Evolutionary conservation across 2,888 invertebrate genomes (phyloP).

Genomic region (Apamea crenata): DNA sequence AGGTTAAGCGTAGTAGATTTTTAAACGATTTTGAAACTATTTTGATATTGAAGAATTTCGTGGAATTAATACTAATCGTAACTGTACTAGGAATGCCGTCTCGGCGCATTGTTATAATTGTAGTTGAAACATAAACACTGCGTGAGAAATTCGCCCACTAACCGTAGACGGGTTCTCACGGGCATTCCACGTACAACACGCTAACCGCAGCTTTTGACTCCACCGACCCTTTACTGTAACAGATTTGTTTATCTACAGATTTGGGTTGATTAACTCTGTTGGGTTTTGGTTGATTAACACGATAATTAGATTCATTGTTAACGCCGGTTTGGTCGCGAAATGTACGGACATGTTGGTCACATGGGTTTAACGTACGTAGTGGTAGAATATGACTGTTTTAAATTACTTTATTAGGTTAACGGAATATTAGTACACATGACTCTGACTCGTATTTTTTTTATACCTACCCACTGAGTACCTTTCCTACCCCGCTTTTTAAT

Average conservation of each 20-base stretch:
- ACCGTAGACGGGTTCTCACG: constrained; percentile 72
- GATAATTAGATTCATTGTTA: background rate
- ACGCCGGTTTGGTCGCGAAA: background rate
- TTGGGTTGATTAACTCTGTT: background rate
- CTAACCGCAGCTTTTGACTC: constrained; percentile 26
- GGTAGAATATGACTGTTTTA: background rate
- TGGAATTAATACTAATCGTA: constrained; percentile 46
- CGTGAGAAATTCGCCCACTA: constrained; percentile 82
- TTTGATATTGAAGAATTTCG: constrained; percentile 44
- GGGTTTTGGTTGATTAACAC: background rate
- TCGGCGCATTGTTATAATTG: constrained; percentile 75
- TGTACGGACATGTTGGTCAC: background rate
- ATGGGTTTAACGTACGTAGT: background rate
- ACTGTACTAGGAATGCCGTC: constrained; percentile 73
- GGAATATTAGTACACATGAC: constrained; percentile 18
- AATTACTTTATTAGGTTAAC: background rate
- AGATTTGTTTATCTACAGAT: background rate
- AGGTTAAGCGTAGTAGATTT: constrained; percentile 57
- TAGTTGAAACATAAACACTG: constrained; percentile 76
- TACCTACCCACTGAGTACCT: background rate
- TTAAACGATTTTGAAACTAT: constrained; percentile 51
- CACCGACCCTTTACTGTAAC: background rate
- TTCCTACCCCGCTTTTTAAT: constrained; percentile 31
- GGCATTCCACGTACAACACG: constrained; percentile 71
- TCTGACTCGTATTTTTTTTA: background rate